Percentiles rank a stretch among this genome's conserved stretches.
phyloP scores from a whole-genome alignment of 1,140 invertebrate species.

The Aleiodes sp. region DNA sequence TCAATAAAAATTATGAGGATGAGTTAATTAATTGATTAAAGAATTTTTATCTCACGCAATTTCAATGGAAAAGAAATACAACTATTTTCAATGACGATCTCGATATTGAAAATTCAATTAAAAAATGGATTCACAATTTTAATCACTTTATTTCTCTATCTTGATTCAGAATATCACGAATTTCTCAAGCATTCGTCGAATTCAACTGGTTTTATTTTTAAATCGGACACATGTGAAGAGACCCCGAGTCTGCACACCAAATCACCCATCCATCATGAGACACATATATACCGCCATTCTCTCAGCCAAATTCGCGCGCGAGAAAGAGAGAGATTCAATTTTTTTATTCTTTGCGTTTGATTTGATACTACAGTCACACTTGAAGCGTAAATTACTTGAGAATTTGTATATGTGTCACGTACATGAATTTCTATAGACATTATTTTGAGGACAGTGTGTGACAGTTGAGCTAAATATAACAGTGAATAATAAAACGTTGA shows the following conservation, averaged over 20 bases:
- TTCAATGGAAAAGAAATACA: no score
- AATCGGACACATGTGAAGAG: constrained; percentile 5
- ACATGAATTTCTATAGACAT: not conserved
- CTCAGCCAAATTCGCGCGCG: not conserved
- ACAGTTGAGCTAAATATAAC: not conserved
- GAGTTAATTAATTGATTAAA: constrained; percentile 17
- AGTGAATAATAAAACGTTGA: not conserved
- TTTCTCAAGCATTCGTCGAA: constrained; percentile 13
- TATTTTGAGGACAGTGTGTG: not conserved
- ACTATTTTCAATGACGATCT: not conserved
- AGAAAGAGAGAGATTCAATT: not conserved
- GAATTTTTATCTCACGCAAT: not conserved
- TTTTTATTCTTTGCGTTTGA: not conserved
- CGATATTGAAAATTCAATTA: not conserved
- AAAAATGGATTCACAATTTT: not conserved
- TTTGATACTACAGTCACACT: not conserved
- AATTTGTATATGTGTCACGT: constrained; percentile 1
- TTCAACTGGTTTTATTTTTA: not conserved
- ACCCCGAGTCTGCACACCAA: not conserved
- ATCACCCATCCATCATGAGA: constrained; percentile 17
- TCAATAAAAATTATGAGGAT: no score
- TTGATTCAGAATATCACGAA: constrained; percentile 18
- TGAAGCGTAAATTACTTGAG: not conserved
- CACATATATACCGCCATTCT: not conserved
- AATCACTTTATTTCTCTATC: not conserved